Evolutionary conservation across 2,888 invertebrate species (phyloP), one percentile per base, ranked within the genome.

Genomic region (Geophilus truncorum): DNA sequence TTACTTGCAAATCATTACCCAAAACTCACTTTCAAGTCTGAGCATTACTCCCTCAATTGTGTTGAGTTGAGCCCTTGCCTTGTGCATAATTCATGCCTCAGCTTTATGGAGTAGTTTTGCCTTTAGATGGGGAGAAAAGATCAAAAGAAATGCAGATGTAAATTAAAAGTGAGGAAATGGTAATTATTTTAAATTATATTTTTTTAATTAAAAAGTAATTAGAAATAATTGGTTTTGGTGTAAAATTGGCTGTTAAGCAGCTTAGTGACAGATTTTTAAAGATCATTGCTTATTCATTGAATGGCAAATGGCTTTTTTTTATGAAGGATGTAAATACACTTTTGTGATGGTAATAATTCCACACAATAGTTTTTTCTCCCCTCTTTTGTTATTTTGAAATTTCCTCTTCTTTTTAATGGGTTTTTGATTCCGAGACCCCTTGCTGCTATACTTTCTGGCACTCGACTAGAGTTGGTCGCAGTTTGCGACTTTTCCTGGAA

Each of bases 1-100:
- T 70, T 70, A 70, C 70, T 70, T 70, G 70, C 25, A 70, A 70
- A 70, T 70, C 70, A 70, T 70, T 70, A 70, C 25, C 28, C 70
- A 28, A 70, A 51, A 70, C 70, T 70, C 70, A 70, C 25, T 70
- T 23, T 70, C 70, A 70, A 28, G 51, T 51, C 51, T 51, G 40
- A 3, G 15, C 4, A 40, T 62, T 62, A 62, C 23, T 62, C 57
- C 10, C 25, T 62, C 28, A 62, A 25, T 62, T 62, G 57, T 57
- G 25, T 62, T 62, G 15, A 62, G 25, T 62, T 62, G 25, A 62
- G 21, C 23, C 25, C 5, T 70, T 70, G 70, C 70, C 28, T 70
- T 70, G 70, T 70, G 70, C 70, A 70, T 70, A 70, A 70, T 70
- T 70, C 70, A 70, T 70, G 70, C 25, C 5, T 70, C 28, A 15